Evolutionary conservation across 2,888 invertebrate species (phyloP).

Genomic region (Eupithecia centaureata): DNA sequence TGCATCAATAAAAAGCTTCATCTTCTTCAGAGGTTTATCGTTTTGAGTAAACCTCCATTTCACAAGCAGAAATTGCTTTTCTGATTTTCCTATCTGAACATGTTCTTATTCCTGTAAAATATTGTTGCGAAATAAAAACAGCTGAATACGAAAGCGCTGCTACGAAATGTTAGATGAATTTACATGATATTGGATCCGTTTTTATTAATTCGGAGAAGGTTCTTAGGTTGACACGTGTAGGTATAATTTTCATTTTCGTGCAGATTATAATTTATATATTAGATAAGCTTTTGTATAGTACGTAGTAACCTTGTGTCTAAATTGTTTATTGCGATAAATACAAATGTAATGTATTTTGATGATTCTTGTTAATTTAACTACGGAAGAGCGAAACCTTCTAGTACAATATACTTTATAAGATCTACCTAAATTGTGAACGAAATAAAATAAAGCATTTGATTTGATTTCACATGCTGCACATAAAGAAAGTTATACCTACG

Average conservation of each 20-base stretch:
- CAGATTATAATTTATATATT: no score
- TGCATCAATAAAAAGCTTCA: constrained; percentile 30
- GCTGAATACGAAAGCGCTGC: constrained; percentile 3
- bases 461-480: no score
- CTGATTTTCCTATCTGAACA: constrained; percentile 37
- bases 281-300: no score
- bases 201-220: neutral
- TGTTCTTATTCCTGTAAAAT: constrained; percentile 36
- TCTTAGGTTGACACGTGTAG: neutral
- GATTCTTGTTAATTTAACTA: no score
- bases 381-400: no score
- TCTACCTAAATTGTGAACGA: no score
- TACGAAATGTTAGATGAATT: neutral
- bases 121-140: constrained; percentile 28
- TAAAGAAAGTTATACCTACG: no score
- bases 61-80: constrained; percentile 43
- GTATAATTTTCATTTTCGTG: neutral
- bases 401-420: no score
- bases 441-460: no score
- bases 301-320: no score
- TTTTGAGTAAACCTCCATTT: constrained; percentile 39
- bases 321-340: no score
- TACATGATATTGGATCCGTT: neutral
- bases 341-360: no score
- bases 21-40: constrained; percentile 37